phyloP scores from a whole-genome alignment of 2,797 vertebrate species.

The Gephyroberyx darwinii region DNA sequence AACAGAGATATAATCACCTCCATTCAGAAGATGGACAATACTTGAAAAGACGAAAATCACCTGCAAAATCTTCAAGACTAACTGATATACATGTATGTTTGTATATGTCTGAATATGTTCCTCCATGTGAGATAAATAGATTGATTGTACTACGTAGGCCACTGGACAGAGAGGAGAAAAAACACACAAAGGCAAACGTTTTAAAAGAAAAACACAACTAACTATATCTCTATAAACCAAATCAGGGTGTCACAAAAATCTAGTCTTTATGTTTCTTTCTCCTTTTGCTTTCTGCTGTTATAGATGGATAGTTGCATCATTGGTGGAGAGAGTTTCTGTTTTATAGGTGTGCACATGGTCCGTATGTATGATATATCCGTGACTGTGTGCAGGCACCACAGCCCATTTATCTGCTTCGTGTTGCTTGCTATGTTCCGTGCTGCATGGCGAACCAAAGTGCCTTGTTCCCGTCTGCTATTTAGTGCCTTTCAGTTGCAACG shows the following conservation, averaged over 20 bases:
- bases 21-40: too few relatives aligned
- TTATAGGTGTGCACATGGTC: background rate
- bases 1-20: too few relatives aligned
- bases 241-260: slow-evolving; percentile 90
- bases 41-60: too few relatives aligned
- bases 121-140: too few relatives aligned
- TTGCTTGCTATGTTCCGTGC: slow-evolving; percentile 39
- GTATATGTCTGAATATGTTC: too few relatives aligned
- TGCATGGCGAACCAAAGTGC: slow-evolving; percentile 16
- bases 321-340: background rate
- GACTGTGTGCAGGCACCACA: slow-evolving; percentile 25
- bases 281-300: slow-evolving; percentile 77
- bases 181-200: slow-evolving; percentile 78
- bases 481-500: slow-evolving; percentile 38
- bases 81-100: too few relatives aligned
- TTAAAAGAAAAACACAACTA: slow-evolving; percentile 79
- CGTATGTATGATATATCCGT: background rate
- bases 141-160: slow-evolving; percentile 38
- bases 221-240: slow-evolving; percentile 88
- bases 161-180: slow-evolving; percentile 78
- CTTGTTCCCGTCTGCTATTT: slow-evolving; percentile 25
- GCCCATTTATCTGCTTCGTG: slow-evolving; percentile 32
- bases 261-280: slow-evolving; percentile 88
- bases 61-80: too few relatives aligned
- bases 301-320: too few relatives aligned